Evolutionary conservation across 2,888 invertebrate species (phyloP), one percentile per base, ranked within the genome.

Genomic region (Labia minor): DNA sequence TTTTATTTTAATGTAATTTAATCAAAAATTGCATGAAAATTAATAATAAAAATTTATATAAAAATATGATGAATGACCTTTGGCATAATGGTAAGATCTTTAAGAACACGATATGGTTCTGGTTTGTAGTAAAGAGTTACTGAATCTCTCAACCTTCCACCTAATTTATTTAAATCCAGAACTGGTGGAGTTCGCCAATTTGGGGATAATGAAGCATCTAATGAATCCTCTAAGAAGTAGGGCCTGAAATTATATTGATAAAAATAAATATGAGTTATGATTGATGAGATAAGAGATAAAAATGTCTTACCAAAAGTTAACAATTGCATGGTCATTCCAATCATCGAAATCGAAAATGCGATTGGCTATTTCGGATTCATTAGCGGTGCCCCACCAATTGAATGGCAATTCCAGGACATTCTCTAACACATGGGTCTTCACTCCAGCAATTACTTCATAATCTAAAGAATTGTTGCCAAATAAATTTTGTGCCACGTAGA

Each of bases 321-420:
- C 97, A 65, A 96, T 86, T 0, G 96, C 96, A 76, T 94, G 95
- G 77, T 95, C 93, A 76, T 99, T 99, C 98, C 99, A 99, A 76
- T 98, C 97, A 76, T 99, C 96, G 78, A 99, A 97, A 78, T 98
- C 98, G 76, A 98, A 97, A 73, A 98, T 95, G 74, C 86, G 84
- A 65, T 85, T 82, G 68, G 86, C 85, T 66, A 99, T 98, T 67
- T 83, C 82, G 3, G 79, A 80, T 65, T 90, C 86, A 66, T 88
- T 83, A 0, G 81, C 80, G 1, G 88, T 88, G 11, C 97, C 98
- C 98, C 98, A 99, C 92, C 94, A 99, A 77, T 99, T 99, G 76
- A 93, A 90, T 10, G 84, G 84, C 0, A 93, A 95, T 75, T 97
- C 90, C 66, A 99, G 81, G 62, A 84, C 83, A 74, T 93, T 95